Conservation (phyloP, 2,797 vertebrate species). For the Pseudopleuronectes americanus region DNA sequence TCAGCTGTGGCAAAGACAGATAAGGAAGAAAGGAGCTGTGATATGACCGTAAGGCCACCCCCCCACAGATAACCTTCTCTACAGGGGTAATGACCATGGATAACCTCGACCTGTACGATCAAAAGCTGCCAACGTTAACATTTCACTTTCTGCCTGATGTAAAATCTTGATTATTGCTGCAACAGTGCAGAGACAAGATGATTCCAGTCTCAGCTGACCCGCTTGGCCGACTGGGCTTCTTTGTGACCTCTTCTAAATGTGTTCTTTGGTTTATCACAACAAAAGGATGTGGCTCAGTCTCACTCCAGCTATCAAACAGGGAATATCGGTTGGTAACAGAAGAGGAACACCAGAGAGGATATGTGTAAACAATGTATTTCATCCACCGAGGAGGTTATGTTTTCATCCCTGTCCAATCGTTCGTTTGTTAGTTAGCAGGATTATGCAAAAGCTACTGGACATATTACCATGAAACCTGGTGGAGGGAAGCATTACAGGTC, state of each 20-base stretch:
- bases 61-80: background rate
- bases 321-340: background rate
- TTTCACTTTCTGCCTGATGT: background rate
- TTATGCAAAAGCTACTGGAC: no score
- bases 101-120: background rate
- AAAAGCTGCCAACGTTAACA: background rate
- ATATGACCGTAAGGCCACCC: background rate
- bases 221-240: slow-evolving; percentile 2
- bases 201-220: background rate
- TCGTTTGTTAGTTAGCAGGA: no score
- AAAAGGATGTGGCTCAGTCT: slow-evolving; percentile 51
- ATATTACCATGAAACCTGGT: no score
- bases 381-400: no score
- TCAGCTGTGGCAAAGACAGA: slow-evolving; percentile 21
- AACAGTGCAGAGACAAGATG: background rate
- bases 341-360: slow-evolving; percentile 4
- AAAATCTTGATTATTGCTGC: background rate
- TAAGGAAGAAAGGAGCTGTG: background rate
- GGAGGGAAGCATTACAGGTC: no score
- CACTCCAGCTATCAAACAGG: slow-evolving; percentile 9
- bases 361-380: slow-evolving; percentile 8
- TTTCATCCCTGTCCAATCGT: no score
- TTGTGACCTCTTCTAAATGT: slow-evolving; percentile 34
- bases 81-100: no score
- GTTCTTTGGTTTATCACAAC: slow-evolving; percentile 41